Evolutionary conservation across 1,140 invertebrate genomes (phyloP).

Genomic region (Nautilus pompilius): DNA sequence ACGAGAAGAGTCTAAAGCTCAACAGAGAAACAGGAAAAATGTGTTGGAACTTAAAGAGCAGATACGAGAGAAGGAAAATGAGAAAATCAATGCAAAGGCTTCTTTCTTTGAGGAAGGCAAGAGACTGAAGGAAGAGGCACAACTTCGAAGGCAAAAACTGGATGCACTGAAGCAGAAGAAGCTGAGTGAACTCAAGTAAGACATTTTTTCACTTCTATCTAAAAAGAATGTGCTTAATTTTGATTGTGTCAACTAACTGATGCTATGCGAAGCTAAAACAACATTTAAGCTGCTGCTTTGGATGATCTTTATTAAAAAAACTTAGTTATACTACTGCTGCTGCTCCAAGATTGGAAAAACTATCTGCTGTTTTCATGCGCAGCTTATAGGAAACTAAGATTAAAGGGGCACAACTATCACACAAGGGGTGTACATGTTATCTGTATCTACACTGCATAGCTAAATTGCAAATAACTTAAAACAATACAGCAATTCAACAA

Average conservation of each 20-base stretch:
- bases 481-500: too few relatives aligned
- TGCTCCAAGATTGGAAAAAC: neutral
- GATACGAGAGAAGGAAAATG: constrained; percentile 53
- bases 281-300: constrained; percentile 2
- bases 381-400: too few relatives aligned
- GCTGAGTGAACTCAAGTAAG: constrained; percentile 51
- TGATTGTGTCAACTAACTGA: neutral
- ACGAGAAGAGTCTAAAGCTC: constrained; percentile 35
- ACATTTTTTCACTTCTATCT: constrained; percentile 3
- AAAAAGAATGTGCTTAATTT: constrained; percentile 2
- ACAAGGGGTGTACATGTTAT: too few relatives aligned
- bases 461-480: too few relatives aligned
- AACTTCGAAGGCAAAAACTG: constrained; percentile 42
- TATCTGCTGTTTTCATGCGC: too few relatives aligned
- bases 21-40: constrained; percentile 37
- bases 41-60: constrained; percentile 51
- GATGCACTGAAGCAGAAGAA: constrained; percentile 56
- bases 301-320: neutral
- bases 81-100: constrained; percentile 45
- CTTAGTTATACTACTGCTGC: neutral
- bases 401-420: too few relatives aligned
- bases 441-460: too few relatives aligned
- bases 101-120: constrained; percentile 56
- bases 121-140: constrained; percentile 52
- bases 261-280: too few relatives aligned